Percentiles rank a stretch among this genome's conserved stretches.
Evolutionary conservation across 2,888 invertebrate species (phyloP).

Genomic region (Drosophila birchii): DNA sequence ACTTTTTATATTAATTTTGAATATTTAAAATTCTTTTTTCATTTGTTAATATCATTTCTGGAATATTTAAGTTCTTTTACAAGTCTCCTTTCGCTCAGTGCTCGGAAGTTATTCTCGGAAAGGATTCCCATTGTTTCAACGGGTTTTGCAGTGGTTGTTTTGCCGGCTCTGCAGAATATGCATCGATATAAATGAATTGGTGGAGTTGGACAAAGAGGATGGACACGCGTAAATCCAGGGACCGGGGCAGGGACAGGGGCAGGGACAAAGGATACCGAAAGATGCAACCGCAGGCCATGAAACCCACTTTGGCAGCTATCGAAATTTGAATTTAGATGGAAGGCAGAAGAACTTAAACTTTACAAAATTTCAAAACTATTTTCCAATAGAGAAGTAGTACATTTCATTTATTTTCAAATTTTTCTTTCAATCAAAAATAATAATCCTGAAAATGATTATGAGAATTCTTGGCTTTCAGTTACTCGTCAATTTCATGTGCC

Average conservation of each 20-base stretch:
- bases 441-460: slow-evolving; percentile 5
- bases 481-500: background rate
- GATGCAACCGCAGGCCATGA: slow-evolving; percentile 6
- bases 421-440: background rate
- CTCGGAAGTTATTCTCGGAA: slow-evolving; percentile 15
- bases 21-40: too few relatives aligned
- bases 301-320: slow-evolving; percentile 2
- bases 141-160: slow-evolving; percentile 23
- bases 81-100: slow-evolving; percentile 5
- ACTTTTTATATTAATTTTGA: too few relatives aligned
- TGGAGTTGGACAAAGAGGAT: slow-evolving; percentile 20
- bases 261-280: background rate
- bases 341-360: background rate
- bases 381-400: background rate
- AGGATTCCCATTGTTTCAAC: slow-evolving; percentile 34
- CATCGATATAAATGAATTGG: slow-evolving; percentile 48
- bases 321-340: slow-evolving; percentile 36
- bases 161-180: slow-evolving; percentile 39
- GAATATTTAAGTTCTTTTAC: too few relatives aligned
- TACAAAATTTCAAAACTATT: background rate
- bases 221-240: slow-evolving; percentile 6
- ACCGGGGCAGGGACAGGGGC: too few relatives aligned
- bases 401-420: background rate
- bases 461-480: background rate
- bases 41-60: too few relatives aligned